Conservation (phyloP, 2,113 vertebrate species). For the Felis chaus region DNA sequence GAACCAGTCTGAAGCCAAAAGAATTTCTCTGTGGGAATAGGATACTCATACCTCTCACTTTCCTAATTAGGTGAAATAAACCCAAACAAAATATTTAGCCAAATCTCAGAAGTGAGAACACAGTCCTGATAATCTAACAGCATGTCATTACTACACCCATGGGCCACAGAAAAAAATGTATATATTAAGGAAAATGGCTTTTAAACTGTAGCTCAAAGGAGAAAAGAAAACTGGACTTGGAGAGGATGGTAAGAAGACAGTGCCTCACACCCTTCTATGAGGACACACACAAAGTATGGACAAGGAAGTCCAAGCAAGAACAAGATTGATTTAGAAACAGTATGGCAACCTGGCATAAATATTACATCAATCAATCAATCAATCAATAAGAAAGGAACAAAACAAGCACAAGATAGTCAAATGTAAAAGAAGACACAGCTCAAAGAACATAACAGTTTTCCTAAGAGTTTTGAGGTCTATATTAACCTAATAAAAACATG, state of each 20-base stretch:
- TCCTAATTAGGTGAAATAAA: background rate
- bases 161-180: background rate
- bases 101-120: background rate
- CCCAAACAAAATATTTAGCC: background rate
- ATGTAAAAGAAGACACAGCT: background rate
- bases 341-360: background rate
- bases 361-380: background rate
- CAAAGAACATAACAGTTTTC: background rate
- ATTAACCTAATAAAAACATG: background rate
- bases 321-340: background rate
- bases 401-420: background rate
- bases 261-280: background rate
- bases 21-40: background rate
- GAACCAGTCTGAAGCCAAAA: background rate
- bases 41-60: background rate
- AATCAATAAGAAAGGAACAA: background rate
- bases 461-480: background rate
- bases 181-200: background rate
- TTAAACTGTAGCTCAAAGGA: background rate
- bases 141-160: background rate
- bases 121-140: background rate
- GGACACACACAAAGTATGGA: background rate
- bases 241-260: background rate
- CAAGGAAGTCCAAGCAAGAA: background rate
- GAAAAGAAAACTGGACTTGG: background rate